These are phyloP conservation scores for Bufo gargarizans DNA, from an alignment of 2,113 vertebrate genomes.

Conservation along the genomic window DNA sequence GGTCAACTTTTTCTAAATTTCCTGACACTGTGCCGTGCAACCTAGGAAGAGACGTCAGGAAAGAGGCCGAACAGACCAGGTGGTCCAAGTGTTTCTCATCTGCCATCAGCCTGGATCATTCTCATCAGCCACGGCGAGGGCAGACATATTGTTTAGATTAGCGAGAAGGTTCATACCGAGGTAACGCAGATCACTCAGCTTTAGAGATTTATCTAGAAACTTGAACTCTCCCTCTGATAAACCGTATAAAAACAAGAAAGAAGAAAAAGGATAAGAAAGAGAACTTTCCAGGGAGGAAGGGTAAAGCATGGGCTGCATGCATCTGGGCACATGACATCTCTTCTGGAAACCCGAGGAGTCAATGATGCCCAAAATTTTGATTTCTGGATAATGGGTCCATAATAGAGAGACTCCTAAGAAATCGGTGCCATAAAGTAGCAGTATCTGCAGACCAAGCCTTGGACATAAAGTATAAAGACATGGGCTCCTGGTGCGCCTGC, in stretches of 20 bases:
- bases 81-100: constrained; percentile 41
- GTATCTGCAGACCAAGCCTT: no score
- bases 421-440: no score
- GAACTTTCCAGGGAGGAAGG: background rate
- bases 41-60: background rate
- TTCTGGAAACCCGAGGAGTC: background rate
- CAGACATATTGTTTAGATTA: constrained; percentile 10
- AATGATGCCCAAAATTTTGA: no score
- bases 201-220: background rate
- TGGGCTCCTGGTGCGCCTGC: no score
- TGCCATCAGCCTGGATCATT: background rate
- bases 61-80: background rate
- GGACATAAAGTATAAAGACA: no score
- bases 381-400: no score
- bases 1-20: background rate
- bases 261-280: background rate
- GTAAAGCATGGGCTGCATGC: background rate
- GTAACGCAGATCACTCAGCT: background rate
- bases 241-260: background rate
- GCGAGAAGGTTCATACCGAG: background rate
- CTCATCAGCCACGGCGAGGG: background rate
- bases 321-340: no score
- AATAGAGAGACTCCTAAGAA: no score
- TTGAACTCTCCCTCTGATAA: constrained; percentile 3
- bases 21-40: background rate